Evolutionary conservation across 2,797 vertebrate species (phyloP).

Genomic region (Lophotriccus pileatus): DNA sequence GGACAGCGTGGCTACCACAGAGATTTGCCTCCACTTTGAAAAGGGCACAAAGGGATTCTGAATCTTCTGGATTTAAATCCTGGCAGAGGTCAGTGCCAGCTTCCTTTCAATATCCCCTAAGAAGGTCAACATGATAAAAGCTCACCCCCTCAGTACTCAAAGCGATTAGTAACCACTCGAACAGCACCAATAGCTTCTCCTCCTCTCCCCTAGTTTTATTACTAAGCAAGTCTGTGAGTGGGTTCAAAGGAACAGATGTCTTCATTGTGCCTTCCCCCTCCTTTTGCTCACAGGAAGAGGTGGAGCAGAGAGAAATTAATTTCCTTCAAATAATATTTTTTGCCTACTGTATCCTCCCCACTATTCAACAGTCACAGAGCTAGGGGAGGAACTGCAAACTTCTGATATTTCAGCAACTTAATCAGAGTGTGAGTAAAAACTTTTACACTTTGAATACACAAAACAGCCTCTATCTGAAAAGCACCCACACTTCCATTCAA

Average conservation of each 20-base stretch:
- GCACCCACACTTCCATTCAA: background rate
- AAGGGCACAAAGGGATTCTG: slow-evolving; percentile 24
- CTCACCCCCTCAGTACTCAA: slow-evolving; percentile 2
- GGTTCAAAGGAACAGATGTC: slow-evolving; percentile 66
- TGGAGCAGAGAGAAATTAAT: slow-evolving; percentile 20
- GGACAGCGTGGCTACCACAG: background rate
- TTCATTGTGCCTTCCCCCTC: slow-evolving; percentile 26
- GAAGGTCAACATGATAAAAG: slow-evolving; percentile 51
- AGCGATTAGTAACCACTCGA: slow-evolving; percentile 55
- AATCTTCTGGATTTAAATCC: slow-evolving; percentile 33
- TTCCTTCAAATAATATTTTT: slow-evolving; percentile 16
- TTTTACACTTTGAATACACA: background rate
- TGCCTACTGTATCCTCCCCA: slow-evolving; percentile 2
- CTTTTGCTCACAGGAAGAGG: slow-evolving; percentile 47
- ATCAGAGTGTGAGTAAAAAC: background rate
- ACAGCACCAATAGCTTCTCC: slow-evolving; percentile 12
- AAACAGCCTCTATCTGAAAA: background rate
- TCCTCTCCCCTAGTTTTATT: background rate
- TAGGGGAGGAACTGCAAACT: background rate
- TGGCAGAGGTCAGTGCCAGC: slow-evolving; percentile 49
- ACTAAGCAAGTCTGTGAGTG: slow-evolving; percentile 33
- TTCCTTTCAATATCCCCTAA: slow-evolving; percentile 30
- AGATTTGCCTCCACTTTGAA: slow-evolving; percentile 24
- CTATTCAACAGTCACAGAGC: background rate
- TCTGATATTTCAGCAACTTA: background rate